Conservation (phyloP, 1,140 invertebrate species). For the Drosophila littoralis region DNA sequence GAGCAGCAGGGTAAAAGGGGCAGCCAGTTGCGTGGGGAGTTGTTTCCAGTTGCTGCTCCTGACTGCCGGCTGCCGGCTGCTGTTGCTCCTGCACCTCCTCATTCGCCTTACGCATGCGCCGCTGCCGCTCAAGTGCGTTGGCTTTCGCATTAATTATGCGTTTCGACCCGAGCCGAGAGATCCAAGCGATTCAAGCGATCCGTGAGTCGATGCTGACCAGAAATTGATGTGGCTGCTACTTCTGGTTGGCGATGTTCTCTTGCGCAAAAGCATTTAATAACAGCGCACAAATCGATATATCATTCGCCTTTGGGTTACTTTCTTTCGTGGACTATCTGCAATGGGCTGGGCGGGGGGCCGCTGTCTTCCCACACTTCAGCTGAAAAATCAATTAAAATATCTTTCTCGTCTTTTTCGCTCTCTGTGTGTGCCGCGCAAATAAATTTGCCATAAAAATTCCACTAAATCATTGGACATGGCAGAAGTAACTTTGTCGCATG, state of each 20-base stretch:
- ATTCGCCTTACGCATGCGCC: conserved; percentile 64
- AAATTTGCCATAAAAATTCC: conserved; percentile 81
- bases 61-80: conserved; percentile 27
- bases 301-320: conserved; percentile 69
- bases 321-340: conserved; percentile 43
- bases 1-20: neutral
- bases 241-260: conserved; percentile 47
- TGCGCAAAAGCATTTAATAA: conserved; percentile 76
- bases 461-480: conserved; percentile 76
- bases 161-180: conserved; percentile 38
- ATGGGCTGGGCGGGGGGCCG: neutral
- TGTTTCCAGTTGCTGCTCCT: conserved; percentile 65
- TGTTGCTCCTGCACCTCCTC: conserved; percentile 50
- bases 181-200: conserved; percentile 33
- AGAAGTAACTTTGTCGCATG: conserved; percentile 60
- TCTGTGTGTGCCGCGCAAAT: conserved; percentile 50
- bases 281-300: conserved; percentile 80
- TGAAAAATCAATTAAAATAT: conserved; percentile 82
- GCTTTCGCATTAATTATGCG: conserved; percentile 83
- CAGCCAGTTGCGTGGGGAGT: conserved; percentile 71
- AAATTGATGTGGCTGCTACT: conserved; percentile 80
- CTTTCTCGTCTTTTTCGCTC: conserved; percentile 51
- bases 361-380: conserved; percentile 74
- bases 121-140: conserved; percentile 71
- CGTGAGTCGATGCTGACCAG: conserved; percentile 55